Base-by-base conservation (phyloP, 1,140 invertebrate species). In the Pseudobourletiella spinata region DNA sequence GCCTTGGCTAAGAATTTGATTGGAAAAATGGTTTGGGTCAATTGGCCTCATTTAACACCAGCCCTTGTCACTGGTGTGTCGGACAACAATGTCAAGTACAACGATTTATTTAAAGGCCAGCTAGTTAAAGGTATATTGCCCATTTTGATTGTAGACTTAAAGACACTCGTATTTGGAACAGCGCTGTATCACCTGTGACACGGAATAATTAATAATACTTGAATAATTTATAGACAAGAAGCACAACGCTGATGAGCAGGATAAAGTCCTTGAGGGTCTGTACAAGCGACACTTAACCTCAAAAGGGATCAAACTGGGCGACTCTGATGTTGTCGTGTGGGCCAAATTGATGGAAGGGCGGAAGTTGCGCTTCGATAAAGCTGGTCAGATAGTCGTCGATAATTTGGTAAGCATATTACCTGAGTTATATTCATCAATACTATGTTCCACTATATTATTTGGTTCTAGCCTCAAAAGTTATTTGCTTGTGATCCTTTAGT, bases 31-130 rank as follows among this genome's bases (percentile, higher is more conserved):
- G 80, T 95, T 0, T 88, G 82, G 77, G 87, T 91, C 0, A 81
- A 81, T 3, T 97, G 93, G 92, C 94, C 95, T 3, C 87, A 94
- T 78, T 77, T 97, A 24, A 79, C 82, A 29, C 61, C 15, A 2
- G 68, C 61, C 8, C 29, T 62, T 4, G 58, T 66, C 42, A 64
- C 43, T 8, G 57, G 24, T 1, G 28, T 64, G 32, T 61, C 29
- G 11, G 57, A 59, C 18, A 24, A 15, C 2, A 42, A 24, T 25
- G 14, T 26, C 6, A 54, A 54, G 18, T 20, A 15, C 25, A 26
- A 26, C 14, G 32, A 39, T 39, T 39, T 11, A 11, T 39, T n/a
- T 39, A 39, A 39, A 8, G 32, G 32, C 32, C 8, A n/a, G 8
- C n/a, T 39, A 39, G 32, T 39, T 11, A 39, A 11, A n/a, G n/a